Evolutionary conservation across 2,797 vertebrate species (phyloP).

Genomic region (Rhadinocentrus ornatus): DNA sequence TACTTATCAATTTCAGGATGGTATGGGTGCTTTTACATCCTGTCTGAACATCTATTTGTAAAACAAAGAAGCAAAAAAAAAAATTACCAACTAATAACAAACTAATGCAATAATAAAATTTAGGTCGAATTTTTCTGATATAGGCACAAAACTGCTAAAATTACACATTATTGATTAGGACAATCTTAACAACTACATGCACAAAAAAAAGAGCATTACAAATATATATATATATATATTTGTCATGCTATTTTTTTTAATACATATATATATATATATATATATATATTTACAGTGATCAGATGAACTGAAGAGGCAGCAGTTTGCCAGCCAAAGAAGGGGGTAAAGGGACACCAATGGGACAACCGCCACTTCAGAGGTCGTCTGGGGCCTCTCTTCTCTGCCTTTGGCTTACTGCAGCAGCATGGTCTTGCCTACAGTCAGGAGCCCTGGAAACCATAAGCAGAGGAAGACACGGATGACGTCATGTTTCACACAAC

Average conservation of each 20-base stretch:
- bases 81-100: background rate
- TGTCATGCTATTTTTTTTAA: no score
- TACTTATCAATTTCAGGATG: background rate
- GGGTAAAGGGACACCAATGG: constrained; percentile 60
- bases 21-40: no score
- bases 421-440: constrained; percentile 75
- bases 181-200: constrained; percentile 22
- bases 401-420: constrained; percentile 72
- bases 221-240: background rate
- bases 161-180: background rate
- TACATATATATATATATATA: background rate
- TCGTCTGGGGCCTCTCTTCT: constrained; percentile 67
- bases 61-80: background rate
- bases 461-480: constrained; percentile 75
- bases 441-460: constrained; percentile 71
- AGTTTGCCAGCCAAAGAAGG: constrained; percentile 47
- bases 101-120: background rate
- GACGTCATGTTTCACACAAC: constrained; percentile 79
- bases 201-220: constrained; percentile 17
- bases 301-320: constrained; percentile 56
- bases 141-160: background rate
- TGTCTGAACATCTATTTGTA: background rate
- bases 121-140: background rate
- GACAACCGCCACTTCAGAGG: constrained; percentile 66
- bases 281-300: constrained; percentile 61